Evolutionary conservation across 2,888 invertebrate species (phyloP), one percentile per base, ranked within the genome.

Genomic region (Eilema caniola): DNA sequence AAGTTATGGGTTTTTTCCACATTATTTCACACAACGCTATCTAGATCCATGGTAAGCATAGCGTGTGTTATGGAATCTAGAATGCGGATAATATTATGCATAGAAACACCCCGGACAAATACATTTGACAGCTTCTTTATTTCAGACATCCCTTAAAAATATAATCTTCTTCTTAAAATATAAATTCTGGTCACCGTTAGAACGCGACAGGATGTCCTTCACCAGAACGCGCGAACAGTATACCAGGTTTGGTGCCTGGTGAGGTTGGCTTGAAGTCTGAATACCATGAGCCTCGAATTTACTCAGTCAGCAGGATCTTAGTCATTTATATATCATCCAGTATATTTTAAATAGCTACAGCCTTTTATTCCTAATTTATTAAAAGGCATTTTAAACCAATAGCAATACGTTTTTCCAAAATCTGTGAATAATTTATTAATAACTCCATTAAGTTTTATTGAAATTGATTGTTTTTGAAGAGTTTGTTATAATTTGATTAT

Each of bases 401-500:
- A 47, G 20, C 20, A 20, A 47, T 47, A 0, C 7, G n/a, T 53
- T 53, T 53, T 53, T n/a, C 2, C n/a, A n/a, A 25, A 62, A 25
- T 25, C 41, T 41, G 20, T 25, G 41, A 23, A 16, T 41, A 41
- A 11, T 41, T 41, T 16, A 62, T 24, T 24, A 41, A 10, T 16
- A 41, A 33, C 7, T 41, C 37, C 24, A 41, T 62, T 25, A 41
- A 62, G 24, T 25, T 4, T 41, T 24, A 62, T 41, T 41, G 25
- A 41, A 24, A 24, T 62, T 62, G 16, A 37, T 41, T 24, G 0
- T 41, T 20, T 20, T 11, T 25, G 1, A 41, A 41, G 62, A 41
- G 25, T 25, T 64, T 60, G 64, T 60, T 69, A 31, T 64, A 64
- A 69, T 64, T 64, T 64, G 59, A 69, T 64, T 68, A 62, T 53